These are phyloP conservation scores for Perca schrenkii DNA, from an alignment of 2,113 vertebrate species.

Conservation along the genomic window DNA sequence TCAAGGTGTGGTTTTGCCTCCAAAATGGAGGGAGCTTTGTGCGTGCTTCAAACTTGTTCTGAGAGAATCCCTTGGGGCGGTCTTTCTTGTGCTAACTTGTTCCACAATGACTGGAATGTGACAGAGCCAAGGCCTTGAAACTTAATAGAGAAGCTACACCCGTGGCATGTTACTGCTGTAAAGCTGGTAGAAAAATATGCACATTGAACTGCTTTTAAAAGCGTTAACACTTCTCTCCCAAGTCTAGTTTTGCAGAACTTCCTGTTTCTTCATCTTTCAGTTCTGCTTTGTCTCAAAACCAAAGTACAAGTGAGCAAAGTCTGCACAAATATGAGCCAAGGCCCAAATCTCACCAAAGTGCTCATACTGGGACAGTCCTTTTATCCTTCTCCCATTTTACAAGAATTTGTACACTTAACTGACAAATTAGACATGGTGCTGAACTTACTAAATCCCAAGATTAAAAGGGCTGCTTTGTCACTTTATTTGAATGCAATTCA, in stretches of 20 bases:
- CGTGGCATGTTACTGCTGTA: not conserved
- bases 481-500: not conserved
- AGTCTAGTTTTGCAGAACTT: conserved; percentile 50
- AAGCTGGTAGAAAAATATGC: not conserved
- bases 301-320: not conserved
- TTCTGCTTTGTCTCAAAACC: conserved; percentile 60
- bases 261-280: conserved; percentile 62
- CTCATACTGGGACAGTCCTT: not conserved
- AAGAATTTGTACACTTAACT: not conserved
- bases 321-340: not conserved
- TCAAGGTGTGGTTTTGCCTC: conserved; percentile 70
- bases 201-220: not conserved
- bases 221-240: not conserved
- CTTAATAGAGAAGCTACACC: conserved; percentile 18
- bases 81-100: conserved; percentile 77
- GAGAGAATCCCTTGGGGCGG: conserved; percentile 60
- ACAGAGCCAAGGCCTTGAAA: conserved; percentile 45
- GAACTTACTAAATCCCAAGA: not conserved
- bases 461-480: not conserved
- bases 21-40: conserved; percentile 74
- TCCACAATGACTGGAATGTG: conserved; percentile 77
- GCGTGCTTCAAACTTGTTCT: conserved; percentile 66
- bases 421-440: not conserved
- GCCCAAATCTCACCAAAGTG: not conserved
- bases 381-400: not conserved